A percentile compares a stretch with the other conserved stretches of the same genome.
phyloP scores from a whole-genome alignment of 2,113 vertebrate species.

The Chloropsis cyanopogon region DNA sequence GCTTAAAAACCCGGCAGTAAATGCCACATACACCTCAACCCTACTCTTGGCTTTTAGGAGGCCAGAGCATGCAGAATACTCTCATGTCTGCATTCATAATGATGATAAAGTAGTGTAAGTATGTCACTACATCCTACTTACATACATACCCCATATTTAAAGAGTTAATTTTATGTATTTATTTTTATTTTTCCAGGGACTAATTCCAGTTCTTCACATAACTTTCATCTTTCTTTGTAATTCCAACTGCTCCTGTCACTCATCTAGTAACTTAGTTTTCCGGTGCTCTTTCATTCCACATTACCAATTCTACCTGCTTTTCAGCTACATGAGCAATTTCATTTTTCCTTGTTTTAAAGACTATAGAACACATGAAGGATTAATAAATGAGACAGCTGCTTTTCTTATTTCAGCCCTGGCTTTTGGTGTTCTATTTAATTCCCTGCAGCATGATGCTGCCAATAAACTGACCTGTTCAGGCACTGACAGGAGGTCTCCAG shows the following conservation, averaged over 20 bases:
- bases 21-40: background rate
- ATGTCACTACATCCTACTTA: background rate
- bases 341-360: background rate
- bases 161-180: background rate
- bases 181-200: background rate
- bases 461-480: conserved; percentile 12
- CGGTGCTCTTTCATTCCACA: background rate
- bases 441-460: background rate
- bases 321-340: background rate
- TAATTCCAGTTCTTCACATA: background rate
- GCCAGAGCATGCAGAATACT: background rate
- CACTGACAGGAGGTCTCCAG: background rate
- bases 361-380: background rate
- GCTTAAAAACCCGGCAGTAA: background rate
- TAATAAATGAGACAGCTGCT: conserved; percentile 1
- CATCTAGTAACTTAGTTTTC: background rate
- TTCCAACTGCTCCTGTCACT: background rate
- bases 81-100: background rate
- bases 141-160: background rate
- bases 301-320: background rate
- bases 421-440: background rate
- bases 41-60: background rate
- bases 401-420: conserved; percentile 1
- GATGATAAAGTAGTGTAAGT: background rate
- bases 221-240: background rate